phyloP scores from a whole-genome alignment of 2,888 invertebrate species.

The Caenorhabditis zanzibari region DNA sequence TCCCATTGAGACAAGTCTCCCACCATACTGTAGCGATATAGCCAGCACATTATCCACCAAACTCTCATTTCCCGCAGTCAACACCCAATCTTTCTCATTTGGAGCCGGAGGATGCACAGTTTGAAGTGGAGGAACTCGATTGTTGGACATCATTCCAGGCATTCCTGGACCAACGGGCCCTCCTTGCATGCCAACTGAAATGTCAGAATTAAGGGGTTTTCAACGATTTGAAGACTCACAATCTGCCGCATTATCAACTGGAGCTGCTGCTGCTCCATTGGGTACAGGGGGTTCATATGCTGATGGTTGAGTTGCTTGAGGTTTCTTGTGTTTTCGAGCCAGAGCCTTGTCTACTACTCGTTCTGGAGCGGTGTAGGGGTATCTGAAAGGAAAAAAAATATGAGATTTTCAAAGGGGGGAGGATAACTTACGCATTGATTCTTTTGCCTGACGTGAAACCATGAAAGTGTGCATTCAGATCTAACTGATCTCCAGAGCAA shows the following conservation, averaged over 20 bases:
- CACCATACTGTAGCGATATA: slow-evolving; percentile 77
- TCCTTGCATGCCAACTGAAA: slow-evolving; percentile 41
- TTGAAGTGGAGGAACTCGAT: slow-evolving; percentile 64
- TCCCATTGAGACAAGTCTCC: slow-evolving; percentile 81
- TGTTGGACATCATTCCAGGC: slow-evolving; percentile 37
- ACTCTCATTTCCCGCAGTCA: slow-evolving; percentile 78
- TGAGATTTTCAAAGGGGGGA: neutral
- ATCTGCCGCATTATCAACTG: slow-evolving; percentile 36
- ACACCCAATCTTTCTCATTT: slow-evolving; percentile 82
- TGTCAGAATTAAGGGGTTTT: neutral
- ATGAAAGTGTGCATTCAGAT: slow-evolving; percentile 42
- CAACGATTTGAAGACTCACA: slow-evolving; percentile 34
- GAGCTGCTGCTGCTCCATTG: slow-evolving; percentile 31
- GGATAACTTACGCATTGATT: slow-evolving; percentile 46
- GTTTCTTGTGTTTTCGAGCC: slow-evolving; percentile 60
- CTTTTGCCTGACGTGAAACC: slow-evolving; percentile 57
- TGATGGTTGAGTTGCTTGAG: slow-evolving; percentile 36
- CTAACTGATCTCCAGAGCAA: slow-evolving; percentile 55
- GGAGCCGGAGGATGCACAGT: slow-evolving; percentile 80
- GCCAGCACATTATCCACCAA: slow-evolving; percentile 81
- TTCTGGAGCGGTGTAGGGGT: slow-evolving; percentile 73
- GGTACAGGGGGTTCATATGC: slow-evolving; percentile 19
- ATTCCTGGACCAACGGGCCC: slow-evolving; percentile 31
- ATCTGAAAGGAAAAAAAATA: slow-evolving; percentile 58
- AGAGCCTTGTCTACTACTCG: slow-evolving; percentile 69